A percentile compares a stretch with the other conserved stretches of the same genome.
These are phyloP conservation scores for Harpalus rubripes DNA, from an alignment of 2,888 invertebrate species.

Conservation along the genomic window DNA sequence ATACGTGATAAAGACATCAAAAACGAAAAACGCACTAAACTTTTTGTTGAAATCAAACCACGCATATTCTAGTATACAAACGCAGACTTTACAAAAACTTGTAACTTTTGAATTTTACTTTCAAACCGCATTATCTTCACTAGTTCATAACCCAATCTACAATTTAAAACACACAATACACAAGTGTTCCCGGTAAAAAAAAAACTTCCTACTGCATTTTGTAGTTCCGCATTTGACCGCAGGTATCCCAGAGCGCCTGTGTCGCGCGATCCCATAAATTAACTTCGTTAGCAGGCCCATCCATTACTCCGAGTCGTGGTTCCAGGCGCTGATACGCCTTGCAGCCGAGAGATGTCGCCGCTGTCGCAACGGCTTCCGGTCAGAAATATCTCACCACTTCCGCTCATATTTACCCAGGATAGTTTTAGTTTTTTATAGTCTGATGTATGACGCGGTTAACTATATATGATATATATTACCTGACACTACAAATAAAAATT, in stretches of 20 bases:
- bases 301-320: slow-evolving; percentile 19
- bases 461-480: slow-evolving; percentile 39
- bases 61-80: no score
- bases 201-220: background rate
- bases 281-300: slow-evolving; percentile 42
- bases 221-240: slow-evolving; percentile 36
- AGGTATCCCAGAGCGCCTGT: slow-evolving; percentile 9
- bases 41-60: no score
- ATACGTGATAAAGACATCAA: no score
- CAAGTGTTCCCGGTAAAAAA: background rate
- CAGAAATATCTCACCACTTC: slow-evolving; percentile 52
- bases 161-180: slow-evolving; percentile 34
- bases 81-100: no score
- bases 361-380: slow-evolving; percentile 42
- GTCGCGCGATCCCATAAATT: slow-evolving; percentile 33
- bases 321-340: slow-evolving; percentile 30
- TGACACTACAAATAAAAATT: slow-evolving; percentile 4
- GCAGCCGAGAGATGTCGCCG: slow-evolving; percentile 40
- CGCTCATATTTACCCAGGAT: slow-evolving; percentile 45
- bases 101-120: background rate
- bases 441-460: slow-evolving; percentile 43
- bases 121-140: background rate
- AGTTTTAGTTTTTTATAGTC: slow-evolving; percentile 41
- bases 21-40: no score
- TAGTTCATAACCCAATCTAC: slow-evolving; percentile 22